Conservation (phyloP, 2,888 invertebrate species). For the Drosophila leonis region DNA sequence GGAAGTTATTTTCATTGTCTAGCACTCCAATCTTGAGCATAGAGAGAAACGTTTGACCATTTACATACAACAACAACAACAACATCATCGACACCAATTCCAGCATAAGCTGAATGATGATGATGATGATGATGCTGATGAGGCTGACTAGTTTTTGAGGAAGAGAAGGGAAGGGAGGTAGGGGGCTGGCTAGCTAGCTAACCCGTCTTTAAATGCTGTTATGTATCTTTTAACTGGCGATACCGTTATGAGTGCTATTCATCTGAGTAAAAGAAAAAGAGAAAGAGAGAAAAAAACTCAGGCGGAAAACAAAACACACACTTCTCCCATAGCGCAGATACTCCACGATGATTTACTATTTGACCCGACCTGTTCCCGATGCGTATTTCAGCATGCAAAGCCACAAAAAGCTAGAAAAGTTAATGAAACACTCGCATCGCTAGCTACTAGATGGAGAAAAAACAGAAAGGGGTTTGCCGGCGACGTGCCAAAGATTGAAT, state of each 20-base stretch:
- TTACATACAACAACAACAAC: slow-evolving; percentile 49
- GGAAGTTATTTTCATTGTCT: slow-evolving; percentile 62
- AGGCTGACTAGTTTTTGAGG: slow-evolving; percentile 48
- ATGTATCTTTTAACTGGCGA: slow-evolving; percentile 64
- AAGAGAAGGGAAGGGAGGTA: background rate
- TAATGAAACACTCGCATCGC: slow-evolving; percentile 43
- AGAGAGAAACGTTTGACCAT: slow-evolving; percentile 62
- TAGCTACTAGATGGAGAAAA: slow-evolving; percentile 30
- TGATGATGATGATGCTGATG: slow-evolving; percentile 18
- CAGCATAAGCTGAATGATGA: slow-evolving; percentile 40
- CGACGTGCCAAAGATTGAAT: background rate
- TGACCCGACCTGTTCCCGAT: slow-evolving; percentile 51
- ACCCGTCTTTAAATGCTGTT: slow-evolving; percentile 65
- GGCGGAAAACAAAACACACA: slow-evolving; percentile 12
- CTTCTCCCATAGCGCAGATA: slow-evolving; percentile 31
- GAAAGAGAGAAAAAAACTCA: slow-evolving; percentile 5
- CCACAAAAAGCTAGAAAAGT: slow-evolving; percentile 18
- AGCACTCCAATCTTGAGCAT: slow-evolving; percentile 47
- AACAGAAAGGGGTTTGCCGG: background rate
- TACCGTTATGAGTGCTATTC: slow-evolving; percentile 65
- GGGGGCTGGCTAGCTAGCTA: slow-evolving; percentile 6
- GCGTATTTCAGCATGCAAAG: slow-evolving; percentile 43
- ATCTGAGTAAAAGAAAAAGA: slow-evolving; percentile 23
- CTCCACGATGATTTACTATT: slow-evolving; percentile 56
- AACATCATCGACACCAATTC: slow-evolving; percentile 58